phyloP scores from a whole-genome alignment of 2,797 vertebrate genomes.

The Acestrorhynchus altus region DNA sequence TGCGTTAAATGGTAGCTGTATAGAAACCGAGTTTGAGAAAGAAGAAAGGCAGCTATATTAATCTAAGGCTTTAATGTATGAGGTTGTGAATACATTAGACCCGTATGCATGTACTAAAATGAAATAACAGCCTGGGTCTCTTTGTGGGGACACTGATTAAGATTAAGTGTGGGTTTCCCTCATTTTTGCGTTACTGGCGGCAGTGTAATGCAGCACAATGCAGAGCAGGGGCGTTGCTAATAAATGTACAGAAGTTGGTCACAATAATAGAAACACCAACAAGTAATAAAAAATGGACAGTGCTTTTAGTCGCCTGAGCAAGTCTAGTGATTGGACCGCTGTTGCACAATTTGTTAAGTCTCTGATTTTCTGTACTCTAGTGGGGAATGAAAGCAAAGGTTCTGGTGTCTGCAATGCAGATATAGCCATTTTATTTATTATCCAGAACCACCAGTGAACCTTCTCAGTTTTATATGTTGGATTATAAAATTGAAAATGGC shows the following conservation, averaged over 20 bases:
- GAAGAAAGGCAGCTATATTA: background rate
- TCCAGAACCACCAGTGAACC: background rate
- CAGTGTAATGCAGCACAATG: background rate
- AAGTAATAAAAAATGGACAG: background rate
- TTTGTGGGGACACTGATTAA: constrained; percentile 11
- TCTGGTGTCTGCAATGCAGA: background rate
- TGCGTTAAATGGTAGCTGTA: background rate
- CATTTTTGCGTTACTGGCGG: background rate
- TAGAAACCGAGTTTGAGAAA: background rate
- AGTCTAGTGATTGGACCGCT: background rate
- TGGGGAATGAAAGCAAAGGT: background rate
- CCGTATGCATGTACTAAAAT: background rate
- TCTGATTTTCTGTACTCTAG: background rate
- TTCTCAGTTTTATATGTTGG: background rate
- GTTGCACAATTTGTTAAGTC: background rate
- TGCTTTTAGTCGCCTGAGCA: background rate
- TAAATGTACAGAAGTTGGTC: background rate
- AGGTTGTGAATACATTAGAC: background rate
- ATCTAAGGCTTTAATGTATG: background rate
- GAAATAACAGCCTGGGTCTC: background rate
- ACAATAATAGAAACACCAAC: constrained; percentile 2
- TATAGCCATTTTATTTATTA: background rate
- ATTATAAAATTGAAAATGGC: no score
- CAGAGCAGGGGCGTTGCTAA: background rate
- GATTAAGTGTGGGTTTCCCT: background rate